Base-by-base conservation (phyloP, 2,888 invertebrate genomes). In the Dione juno region DNA sequence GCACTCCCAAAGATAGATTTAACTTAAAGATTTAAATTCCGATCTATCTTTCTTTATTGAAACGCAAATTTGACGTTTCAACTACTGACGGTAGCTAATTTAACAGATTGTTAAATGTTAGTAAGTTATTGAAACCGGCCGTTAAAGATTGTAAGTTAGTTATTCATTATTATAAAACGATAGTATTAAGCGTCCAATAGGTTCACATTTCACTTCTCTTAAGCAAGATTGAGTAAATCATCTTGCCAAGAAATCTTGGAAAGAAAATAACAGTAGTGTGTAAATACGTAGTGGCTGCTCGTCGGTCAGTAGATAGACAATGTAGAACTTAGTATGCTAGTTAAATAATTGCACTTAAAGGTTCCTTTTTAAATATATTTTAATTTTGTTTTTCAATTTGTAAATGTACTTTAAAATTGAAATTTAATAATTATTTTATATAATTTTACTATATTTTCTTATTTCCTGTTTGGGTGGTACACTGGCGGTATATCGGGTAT, bases 201-300 rank as follows among this genome's bases (percentile, higher is more conserved):
- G 37, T 13, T 19, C 10, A 28, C 35, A 6, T 57, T 57, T 16
- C 1, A 3, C 16, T 37, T n/a, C 37, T 57, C 16, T 48, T 37
- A 35, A 8, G 37, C 57, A 13, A 57, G 57, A 57, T 16, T 10
- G 37, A 37, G 37, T 16, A 11, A 40, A 37, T 40, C 37, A 10
- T 37, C 57, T 37, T 11, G 37, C 57, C 37, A 40, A 16, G 57
- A 57, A 57, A n/a, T n/a, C 37, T 57, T 37, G 57, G 37, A 57
- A 37, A 37, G 57, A 57, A 57, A 57, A 57, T 10, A 16, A 57
- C 37, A 11, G 57, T 57, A 57, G 57, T 57, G 57, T 57, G 57
- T 57, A 57, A 37, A 57, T 57, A 57, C 11, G 37, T 57, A 57
- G 57, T n/a, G 57, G 37, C 57, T 40, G 57, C 57, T 11, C 16